Evolutionary conservation across 2,888 invertebrate genomes (phyloP).

Genomic region (Athalia circularis): DNA sequence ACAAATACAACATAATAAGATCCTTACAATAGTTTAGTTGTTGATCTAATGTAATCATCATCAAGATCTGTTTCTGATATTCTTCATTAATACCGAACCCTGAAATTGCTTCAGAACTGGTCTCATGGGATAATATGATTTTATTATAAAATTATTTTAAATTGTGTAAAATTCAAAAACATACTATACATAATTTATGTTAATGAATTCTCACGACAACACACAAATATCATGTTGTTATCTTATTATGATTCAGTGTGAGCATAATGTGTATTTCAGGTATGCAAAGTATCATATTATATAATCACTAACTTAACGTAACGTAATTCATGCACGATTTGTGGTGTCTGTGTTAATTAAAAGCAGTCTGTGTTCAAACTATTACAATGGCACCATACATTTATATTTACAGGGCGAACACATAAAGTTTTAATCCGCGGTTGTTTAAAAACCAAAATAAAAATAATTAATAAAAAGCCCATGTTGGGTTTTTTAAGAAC

Average conservation of each 20-base stretch:
- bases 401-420: conserved; percentile 5
- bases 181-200: conserved; percentile 8
- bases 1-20: conserved; percentile 24
- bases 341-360: conserved; percentile 22
- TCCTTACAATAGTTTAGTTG: conserved; percentile 23
- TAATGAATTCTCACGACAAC: conserved; percentile 8
- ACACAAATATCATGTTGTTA: conserved; percentile 9
- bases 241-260: conserved; percentile 15
- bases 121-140: conserved; percentile 9
- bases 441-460: neutral
- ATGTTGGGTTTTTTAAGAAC: neutral
- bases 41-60: conserved; percentile 10
- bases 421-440: neutral
- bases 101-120: conserved; percentile 6
- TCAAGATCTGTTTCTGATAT: conserved; percentile 17
- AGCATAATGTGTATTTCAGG: conserved; percentile 34
- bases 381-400: conserved; percentile 25
- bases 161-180: conserved; percentile 11
- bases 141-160: conserved; percentile 4
- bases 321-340: neutral
- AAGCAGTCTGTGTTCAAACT: conserved; percentile 29
- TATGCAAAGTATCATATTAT: conserved; percentile 29
- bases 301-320: neutral
- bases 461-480: too few relatives aligned
- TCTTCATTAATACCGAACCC: conserved; percentile 8